phyloP scores from a whole-genome alignment of 2,113 vertebrate species.

The Capreolus pygargus region DNA sequence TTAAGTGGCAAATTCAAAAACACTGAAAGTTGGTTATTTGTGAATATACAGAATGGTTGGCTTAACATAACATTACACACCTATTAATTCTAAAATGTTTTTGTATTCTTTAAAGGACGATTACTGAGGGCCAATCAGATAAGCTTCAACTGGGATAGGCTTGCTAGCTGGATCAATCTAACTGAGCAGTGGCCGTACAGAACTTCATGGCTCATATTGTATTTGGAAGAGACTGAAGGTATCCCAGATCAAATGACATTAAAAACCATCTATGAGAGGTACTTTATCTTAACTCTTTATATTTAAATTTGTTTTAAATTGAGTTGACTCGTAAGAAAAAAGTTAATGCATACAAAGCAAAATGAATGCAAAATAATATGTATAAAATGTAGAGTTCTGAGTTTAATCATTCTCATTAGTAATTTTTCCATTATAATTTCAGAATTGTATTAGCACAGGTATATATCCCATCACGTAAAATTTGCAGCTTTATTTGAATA shows the following conservation, averaged over 20 bases:
- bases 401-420: background rate
- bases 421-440: background rate
- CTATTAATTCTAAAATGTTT: slow-evolving; percentile 1
- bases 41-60: background rate
- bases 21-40: background rate
- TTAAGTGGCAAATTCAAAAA: background rate
- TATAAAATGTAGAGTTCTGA: background rate
- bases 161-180: slow-evolving; percentile 98
- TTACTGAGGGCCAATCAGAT: slow-evolving; percentile 97
- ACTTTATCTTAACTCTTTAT: background rate
- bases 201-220: slow-evolving; percentile 97
- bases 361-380: background rate
- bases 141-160: slow-evolving; percentile 95
- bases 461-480: background rate
- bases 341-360: background rate
- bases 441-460: background rate
- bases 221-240: slow-evolving; percentile 94
- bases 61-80: background rate
- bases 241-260: slow-evolving; percentile 91
- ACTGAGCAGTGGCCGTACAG: slow-evolving; percentile 99
- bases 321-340: background rate
- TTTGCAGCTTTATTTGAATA: background rate
- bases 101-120: slow-evolving; percentile 83
- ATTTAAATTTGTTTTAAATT: background rate
- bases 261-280: slow-evolving; percentile 97